These are phyloP conservation scores for Zaprionus vittiger DNA, from an alignment of 1,140 invertebrate genomes.

Conservation along the genomic window DNA sequence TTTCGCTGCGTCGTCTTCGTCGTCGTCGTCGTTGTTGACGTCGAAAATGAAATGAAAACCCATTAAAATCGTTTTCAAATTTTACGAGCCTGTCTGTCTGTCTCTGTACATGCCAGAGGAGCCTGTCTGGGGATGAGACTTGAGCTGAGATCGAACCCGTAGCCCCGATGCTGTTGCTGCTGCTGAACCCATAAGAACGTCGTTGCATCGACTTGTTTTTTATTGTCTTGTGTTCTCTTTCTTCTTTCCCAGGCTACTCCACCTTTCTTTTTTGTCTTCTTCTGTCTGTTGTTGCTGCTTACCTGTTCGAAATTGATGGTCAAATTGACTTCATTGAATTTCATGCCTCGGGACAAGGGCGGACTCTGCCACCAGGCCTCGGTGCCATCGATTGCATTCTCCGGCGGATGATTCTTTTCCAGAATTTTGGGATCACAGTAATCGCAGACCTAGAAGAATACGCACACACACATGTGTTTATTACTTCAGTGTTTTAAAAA, in stretches of 20 bases:
- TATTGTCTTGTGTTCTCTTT: slow-evolving; percentile 38
- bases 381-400: slow-evolving; percentile 97
- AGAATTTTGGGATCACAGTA: slow-evolving; percentile 92
- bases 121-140: slow-evolving; percentile 15
- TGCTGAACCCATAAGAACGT: slow-evolving; percentile 49
- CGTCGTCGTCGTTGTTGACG: slow-evolving; percentile 35
- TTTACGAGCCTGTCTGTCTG: slow-evolving; percentile 63
- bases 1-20: slow-evolving; percentile 45
- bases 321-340: slow-evolving; percentile 98
- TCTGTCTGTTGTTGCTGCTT: slow-evolving; percentile 62
- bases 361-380: slow-evolving; percentile 99
- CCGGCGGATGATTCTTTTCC: slow-evolving; percentile 93
- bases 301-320: slow-evolving; percentile 99
- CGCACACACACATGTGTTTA: slow-evolving; percentile 39
- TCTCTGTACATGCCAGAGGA: background rate
- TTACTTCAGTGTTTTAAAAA: slow-evolving; percentile 53
- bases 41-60: slow-evolving; percentile 70
- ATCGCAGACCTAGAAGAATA: slow-evolving; percentile 92
- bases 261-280: slow-evolving; percentile 43
- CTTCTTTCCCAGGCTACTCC: slow-evolving; percentile 29
- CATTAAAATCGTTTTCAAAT: slow-evolving; percentile 76
- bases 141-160: slow-evolving; percentile 24
- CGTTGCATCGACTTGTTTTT: slow-evolving; percentile 60
- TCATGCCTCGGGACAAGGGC: slow-evolving; percentile 97
- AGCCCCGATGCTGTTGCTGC: background rate